Evolutionary conservation across 2,888 invertebrate genomes (phyloP).

Genomic region (Lasioglossum malachurum): DNA sequence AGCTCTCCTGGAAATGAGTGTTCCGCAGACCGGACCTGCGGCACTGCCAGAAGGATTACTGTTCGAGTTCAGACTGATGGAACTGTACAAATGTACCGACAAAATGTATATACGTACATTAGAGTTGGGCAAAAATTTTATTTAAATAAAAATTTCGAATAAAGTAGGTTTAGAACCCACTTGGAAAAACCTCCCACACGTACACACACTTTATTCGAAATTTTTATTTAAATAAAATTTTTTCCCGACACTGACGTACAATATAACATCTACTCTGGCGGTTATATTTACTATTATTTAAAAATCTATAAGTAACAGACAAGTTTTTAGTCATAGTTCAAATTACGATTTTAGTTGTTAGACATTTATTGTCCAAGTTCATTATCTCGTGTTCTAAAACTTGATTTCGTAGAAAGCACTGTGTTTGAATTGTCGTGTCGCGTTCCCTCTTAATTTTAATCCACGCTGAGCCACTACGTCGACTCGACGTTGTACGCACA

Average conservation of each 20-base stretch:
- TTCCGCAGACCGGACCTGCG: neutral
- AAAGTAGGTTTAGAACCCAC: too few relatives aligned
- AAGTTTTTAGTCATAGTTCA: neutral
- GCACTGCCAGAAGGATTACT: neutral
- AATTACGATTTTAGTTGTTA: neutral
- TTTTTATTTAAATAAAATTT: too few relatives aligned
- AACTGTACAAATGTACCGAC: neutral
- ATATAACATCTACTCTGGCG: neutral
- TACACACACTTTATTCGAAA: too few relatives aligned
- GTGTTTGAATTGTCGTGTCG: slow-evolving; percentile 2
- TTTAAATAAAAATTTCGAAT: too few relatives aligned
- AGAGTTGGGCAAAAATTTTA: too few relatives aligned
- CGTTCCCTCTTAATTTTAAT: slow-evolving; percentile 10
- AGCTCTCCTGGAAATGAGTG: neutral
- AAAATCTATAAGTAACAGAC: neutral
- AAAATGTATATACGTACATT: neutral
- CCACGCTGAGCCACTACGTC: neutral
- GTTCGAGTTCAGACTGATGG: neutral
- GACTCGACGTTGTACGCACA: neutral
- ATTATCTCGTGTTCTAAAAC: neutral
- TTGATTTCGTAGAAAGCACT: neutral
- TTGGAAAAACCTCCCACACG: too few relatives aligned
- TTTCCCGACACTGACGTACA: neutral
- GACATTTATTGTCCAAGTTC: neutral
- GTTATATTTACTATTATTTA: neutral